Conservation (phyloP, 2,797 vertebrate species). For the Sphenopsis melanotis region DNA sequence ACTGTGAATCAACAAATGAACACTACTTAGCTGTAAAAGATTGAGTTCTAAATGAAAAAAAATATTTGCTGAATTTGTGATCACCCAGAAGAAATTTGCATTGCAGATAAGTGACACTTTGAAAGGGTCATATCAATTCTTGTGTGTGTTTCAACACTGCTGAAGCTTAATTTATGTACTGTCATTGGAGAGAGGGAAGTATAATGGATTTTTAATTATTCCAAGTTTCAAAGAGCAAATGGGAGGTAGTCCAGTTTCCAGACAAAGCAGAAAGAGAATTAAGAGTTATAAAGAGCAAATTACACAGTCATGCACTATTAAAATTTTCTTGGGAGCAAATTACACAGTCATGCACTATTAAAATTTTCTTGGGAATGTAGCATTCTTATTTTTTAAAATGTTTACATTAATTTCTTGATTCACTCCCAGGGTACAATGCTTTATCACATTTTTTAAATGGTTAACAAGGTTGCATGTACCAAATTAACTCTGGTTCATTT, state of each 20-base stretch:
- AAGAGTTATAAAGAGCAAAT: background rate
- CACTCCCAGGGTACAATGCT: background rate
- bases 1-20: constrained; percentile 46
- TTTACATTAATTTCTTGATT: background rate
- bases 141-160: background rate
- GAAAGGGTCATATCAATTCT: constrained; percentile 31
- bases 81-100: constrained; percentile 41
- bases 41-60: constrained; percentile 33
- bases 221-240: constrained; percentile 25
- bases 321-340: background rate
- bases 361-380: background rate
- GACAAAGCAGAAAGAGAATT: background rate
- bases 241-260: constrained; percentile 16
- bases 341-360: background rate
- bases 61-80: constrained; percentile 46
- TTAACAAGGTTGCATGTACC: background rate
- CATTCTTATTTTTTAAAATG: background rate
- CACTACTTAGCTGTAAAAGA: constrained; percentile 1
- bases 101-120: constrained; percentile 50
- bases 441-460: background rate
- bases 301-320: background rate
- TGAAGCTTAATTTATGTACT: constrained; percentile 67
- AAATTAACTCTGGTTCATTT: background rate
- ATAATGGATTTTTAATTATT: constrained; percentile 72
- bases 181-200: constrained; percentile 14